Evolutionary conservation across 2,888 invertebrate genomes (phyloP).

Genomic region (Polyommatus icarus): DNA sequence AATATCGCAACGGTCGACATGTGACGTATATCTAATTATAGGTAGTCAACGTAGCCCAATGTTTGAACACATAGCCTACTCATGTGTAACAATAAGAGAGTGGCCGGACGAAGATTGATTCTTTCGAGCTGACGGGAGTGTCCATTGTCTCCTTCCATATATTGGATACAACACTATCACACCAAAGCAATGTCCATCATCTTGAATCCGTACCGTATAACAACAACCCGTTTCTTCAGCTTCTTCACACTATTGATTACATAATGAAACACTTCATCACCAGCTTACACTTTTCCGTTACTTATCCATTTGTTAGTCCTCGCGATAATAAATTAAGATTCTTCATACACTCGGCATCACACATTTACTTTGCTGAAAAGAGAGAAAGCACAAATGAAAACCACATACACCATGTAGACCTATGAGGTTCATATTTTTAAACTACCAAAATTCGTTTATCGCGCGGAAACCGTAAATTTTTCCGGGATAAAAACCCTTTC

Average conservation of each 20-base stretch:
- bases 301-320: slow-evolving; percentile 72
- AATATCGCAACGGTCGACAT: slow-evolving; percentile 58
- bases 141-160: slow-evolving; percentile 71
- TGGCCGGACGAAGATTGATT: slow-evolving; percentile 58
- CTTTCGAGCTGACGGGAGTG: slow-evolving; percentile 68
- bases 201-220: slow-evolving; percentile 57
- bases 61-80: slow-evolving; percentile 53
- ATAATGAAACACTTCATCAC: slow-evolving; percentile 69
- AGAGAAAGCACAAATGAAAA: slow-evolving; percentile 42
- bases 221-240: slow-evolving; percentile 62
- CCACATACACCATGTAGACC: not conserved
- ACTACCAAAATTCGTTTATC: no score
- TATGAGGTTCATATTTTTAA: no score
- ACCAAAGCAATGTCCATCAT: slow-evolving; percentile 74
- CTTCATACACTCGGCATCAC: slow-evolving; percentile 61
- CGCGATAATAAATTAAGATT: slow-evolving; percentile 78
- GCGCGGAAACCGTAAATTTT: no score
- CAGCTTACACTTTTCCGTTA: slow-evolving; percentile 73
- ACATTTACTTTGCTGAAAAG: slow-evolving; percentile 70
- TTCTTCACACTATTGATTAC: slow-evolving; percentile 56
- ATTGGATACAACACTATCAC: slow-evolving; percentile 80
- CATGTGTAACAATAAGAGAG: slow-evolving; percentile 56
- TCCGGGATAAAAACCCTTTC: no score
- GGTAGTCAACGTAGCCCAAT: slow-evolving; percentile 56
- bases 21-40: slow-evolving; percentile 55